These are phyloP conservation scores for Oxycera nigricornis DNA, from an alignment of 2,888 invertebrate species.

Conservation along the genomic window DNA sequence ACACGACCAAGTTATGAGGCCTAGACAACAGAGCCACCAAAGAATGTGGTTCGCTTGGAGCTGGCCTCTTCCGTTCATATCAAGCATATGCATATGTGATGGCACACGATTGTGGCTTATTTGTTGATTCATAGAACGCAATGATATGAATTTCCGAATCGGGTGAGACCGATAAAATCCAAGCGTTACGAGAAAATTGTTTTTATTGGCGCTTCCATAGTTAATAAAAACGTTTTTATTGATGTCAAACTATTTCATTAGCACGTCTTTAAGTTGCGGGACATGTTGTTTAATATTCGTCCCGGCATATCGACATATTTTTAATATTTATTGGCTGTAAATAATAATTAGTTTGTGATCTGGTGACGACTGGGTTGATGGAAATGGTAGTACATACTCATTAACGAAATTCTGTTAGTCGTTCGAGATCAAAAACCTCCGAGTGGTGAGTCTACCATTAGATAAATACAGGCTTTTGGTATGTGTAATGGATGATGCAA, in stretches of 20 bases:
- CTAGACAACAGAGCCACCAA: not conserved
- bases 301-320: too few species aligned
- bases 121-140: constrained; percentile 11
- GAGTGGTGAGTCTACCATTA: too few species aligned
- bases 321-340: too few species aligned
- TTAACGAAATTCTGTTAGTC: too few species aligned
- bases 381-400: too few species aligned
- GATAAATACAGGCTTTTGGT: too few species aligned
- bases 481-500: too few species aligned
- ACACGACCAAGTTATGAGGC: not conserved
- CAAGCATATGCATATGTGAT: too few species aligned
- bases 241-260: constrained; percentile 19
- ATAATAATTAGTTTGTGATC: too few species aligned
- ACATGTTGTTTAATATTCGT: not conserved
- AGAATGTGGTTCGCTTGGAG: not conserved
- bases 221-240: not conserved
- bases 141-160: constrained; percentile 14
- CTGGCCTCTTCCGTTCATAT: not conserved
- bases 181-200: not conserved
- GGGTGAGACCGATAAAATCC: not conserved
- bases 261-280: not conserved
- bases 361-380: too few species aligned
- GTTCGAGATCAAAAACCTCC: too few species aligned
- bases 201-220: constrained; percentile 1
- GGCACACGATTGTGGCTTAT: not conserved